Base-by-base conservation (phyloP, 2,797 vertebrate genomes). In the Bufotes viridis region DNA sequence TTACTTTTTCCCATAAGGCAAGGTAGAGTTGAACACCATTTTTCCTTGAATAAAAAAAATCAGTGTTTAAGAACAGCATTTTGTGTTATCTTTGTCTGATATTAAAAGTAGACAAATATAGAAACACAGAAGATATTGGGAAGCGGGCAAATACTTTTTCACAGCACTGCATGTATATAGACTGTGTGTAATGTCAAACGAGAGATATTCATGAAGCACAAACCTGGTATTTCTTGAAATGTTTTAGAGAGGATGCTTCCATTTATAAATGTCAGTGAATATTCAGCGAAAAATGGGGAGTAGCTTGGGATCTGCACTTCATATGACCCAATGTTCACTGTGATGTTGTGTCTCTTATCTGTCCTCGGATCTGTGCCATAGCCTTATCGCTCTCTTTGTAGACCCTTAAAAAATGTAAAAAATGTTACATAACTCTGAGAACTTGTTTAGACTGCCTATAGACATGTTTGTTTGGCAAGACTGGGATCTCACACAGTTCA, bases 341-440 rank as follows among this genome's bases (percentile, higher is more conserved):
- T 91, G 89, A 84, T 90, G 92, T 87, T 90, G 85, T 57, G 9
- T 22, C 92, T 94, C 96, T 96, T 81, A 97, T 97, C 96, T 94
- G 92, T 95, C 94, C 93, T 93, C 95, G 95, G 95, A 97, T 96
- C 96, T 90, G 88, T 94, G 95, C 94, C 90, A 93, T 95, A 94
- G 95, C 95, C 95, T 95, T 96, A 96, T 95, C 93, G 7, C 93
- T 95, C 93, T 96, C 97, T 97, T 97, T 96, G 96, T 94, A 93
- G 90, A 92, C 84, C 92, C 92, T 67, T 92, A 95, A 96, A 96
- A 97, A 92, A 95, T 96, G 95, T 92, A 94, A 96, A 96, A 94
- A 95, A 94, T 94, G 92, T 96, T 97, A 96, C 95, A 93, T 95
- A 97, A 96, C 92, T 89, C 93, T 93, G 91, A 90, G 91, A 94